Base-by-base conservation (phyloP, 2,113 vertebrate genomes). In the Charadrius vociferus region DNA sequence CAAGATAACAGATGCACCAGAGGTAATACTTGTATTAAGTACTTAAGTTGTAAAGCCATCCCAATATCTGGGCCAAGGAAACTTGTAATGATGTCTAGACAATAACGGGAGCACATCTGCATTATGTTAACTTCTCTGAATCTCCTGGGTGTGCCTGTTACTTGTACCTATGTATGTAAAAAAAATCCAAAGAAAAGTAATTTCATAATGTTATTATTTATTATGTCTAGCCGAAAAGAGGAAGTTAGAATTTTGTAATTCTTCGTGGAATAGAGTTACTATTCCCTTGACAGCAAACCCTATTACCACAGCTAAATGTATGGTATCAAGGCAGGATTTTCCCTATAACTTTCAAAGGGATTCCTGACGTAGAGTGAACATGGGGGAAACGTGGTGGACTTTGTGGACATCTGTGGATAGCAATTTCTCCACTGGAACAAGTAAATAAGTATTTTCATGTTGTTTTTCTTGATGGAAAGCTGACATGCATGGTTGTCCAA, bases 61-160 rank as follows among this genome's bases (percentile, higher is more conserved):
- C 17, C 10, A 24, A 0, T 37, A 41, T 50, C 32, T 45, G 49
- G 37, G 23, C 37, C 10, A 10, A 45, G 8, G 29, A 65, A 45
- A 5, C 53, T 50, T 73, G 58, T 67, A 12, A 49, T 21, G 47
- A n/a, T n/a, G 11, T 29, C 62, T 50, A 6, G 52, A 59, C 29
- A 41, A 34, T 16, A 36, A 30, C 7, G 21, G n/a, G 34, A 47
- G 5, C n/a, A 32, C 2, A 6, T 50, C 30, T 61, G 0, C n/a
- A 8, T 37, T 56, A 5, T 3, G 7, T 6, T 12, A 49, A 15
- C 30, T 49, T 55, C 8, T 39, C 34, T 43, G n/a, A 21, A 3
- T 61, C 6, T 59, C 17, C n/a, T 45, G 53, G 19, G 21, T 39
- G 14, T 5, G 36, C 12, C 32, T 7, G 4, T 49, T 27, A 16